These are phyloP conservation scores for Drosophila kurseongensis DNA, from an alignment of 1,140 invertebrate genomes.

Conservation along the genomic window DNA sequence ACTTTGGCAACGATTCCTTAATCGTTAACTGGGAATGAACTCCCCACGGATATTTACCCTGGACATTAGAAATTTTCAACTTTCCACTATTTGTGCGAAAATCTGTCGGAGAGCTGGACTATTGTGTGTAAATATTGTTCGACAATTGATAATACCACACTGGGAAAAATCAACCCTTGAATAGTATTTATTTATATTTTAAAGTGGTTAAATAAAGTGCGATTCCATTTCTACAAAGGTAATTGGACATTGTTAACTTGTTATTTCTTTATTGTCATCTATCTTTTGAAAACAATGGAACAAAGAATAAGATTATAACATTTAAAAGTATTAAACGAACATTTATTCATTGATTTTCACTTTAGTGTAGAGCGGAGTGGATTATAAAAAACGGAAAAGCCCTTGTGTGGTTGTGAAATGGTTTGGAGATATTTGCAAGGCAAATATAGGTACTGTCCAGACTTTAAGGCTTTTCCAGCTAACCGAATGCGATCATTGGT, in stretches of 20 bases:
- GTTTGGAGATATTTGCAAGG: conserved; percentile 22
- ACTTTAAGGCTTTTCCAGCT: conserved; percentile 30
- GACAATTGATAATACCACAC: conserved; percentile 29
- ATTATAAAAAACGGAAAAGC: conserved; percentile 11
- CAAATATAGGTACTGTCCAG: conserved; percentile 24
- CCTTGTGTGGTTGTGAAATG: conserved; percentile 47
- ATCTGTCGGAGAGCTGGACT: conserved; percentile 11
- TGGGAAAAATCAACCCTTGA: background rate
- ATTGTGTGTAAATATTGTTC: conserved; percentile 30
- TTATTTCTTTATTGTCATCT: too few species aligned
- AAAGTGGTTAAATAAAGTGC: too few species aligned
- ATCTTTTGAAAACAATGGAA: background rate
- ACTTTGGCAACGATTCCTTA: conserved; percentile 20
- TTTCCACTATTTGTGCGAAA: conserved; percentile 39
- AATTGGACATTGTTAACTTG: too few species aligned
- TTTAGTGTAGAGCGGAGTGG: conserved; percentile 1
- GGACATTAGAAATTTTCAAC: conserved; percentile 58
- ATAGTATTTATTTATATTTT: background rate
- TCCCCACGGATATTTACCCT: conserved; percentile 43
- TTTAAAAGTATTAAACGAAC: background rate
- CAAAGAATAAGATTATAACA: background rate
- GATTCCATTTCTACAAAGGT: too few species aligned
- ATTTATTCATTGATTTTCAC: background rate
- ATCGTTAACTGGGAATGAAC: conserved; percentile 22
- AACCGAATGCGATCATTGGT: conserved; percentile 44